Base-by-base conservation (phyloP, 1,140 invertebrate genomes). In the Ooceraea biroi region DNA sequence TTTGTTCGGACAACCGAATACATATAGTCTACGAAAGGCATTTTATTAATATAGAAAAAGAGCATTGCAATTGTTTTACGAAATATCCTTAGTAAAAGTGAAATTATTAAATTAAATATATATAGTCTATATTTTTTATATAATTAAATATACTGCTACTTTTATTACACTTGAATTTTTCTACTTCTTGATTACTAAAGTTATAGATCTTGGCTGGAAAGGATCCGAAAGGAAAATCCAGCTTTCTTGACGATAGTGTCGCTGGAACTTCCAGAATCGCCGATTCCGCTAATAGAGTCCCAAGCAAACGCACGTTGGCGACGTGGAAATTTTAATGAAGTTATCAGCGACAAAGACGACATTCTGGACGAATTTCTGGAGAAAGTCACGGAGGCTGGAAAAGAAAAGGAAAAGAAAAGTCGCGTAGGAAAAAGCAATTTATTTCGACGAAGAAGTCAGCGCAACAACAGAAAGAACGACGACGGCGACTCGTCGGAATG, bases 191-290 rank as follows among this genome's bases (percentile, higher is more conserved):
- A 50, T 52, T 3, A 27, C 10, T 69, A 14, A 44, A 93, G 90
- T 91, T 93, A 90, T 61, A 93, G 90, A 68, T 93, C 85, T 8
- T 93, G 91, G 92, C 58, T 93, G 22, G 86, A 93, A 17, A 85
- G 86, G 52, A 83, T 93, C 7, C 88, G 89, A 48, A 91, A 91
- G 7, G 92, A 93, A 41, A 91, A 82, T 22, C 91, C 91, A 11
- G 91, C 93, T 7, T 91, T 92, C 73, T 84, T 94, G 50, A 93
- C 92, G 65, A 91, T 93, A 72, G 91, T 92, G 25, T 93, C 92
- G 0, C 66, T 94, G 63, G 88, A 94, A 44, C 87, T 94, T 36
- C 93, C 93, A 17, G 92, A 94, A n/a, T 93, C 87, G 41, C 89
- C 93, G 27, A 89, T 94, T 41, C 93, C 93, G 11, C 55, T 94